Percentiles rank a stretch among this genome's conserved stretches.
phyloP scores from a whole-genome alignment of 2,888 invertebrate species.

The Ormyrus rosae region DNA sequence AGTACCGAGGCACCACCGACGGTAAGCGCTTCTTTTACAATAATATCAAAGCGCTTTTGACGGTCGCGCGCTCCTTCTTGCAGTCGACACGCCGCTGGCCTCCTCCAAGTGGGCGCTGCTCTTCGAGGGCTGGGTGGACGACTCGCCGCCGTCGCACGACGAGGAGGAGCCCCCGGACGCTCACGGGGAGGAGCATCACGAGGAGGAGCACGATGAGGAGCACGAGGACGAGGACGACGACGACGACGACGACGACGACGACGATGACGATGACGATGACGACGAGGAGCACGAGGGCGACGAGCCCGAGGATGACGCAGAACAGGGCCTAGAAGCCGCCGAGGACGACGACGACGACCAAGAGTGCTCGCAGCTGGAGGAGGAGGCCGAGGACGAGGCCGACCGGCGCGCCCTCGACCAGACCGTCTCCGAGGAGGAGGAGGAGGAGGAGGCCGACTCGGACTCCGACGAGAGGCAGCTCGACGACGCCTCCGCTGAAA shows the following conservation, averaged over 20 bases:
- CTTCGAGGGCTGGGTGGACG: constrained; percentile 88
- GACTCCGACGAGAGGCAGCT: constrained; percentile 3
- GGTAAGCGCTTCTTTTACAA: constrained; percentile 77
- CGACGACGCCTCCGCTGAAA: constrained; percentile 24
- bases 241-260: constrained; percentile 69
- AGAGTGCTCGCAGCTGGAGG: constrained; percentile 67
- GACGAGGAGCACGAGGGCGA: constrained; percentile 68
- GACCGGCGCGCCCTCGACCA: background rate
- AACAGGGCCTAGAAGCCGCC: constrained; percentile 70
- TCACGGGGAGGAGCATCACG: constrained; percentile 48
- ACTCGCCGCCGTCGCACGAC: constrained; percentile 75
- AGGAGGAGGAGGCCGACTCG: constrained; percentile 5
- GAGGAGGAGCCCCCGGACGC: constrained; percentile 66
- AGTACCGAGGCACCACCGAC: constrained; percentile 87
- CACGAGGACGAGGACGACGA: constrained; percentile 68
- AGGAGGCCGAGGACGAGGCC: constrained; percentile 57
- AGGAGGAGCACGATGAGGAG: constrained; percentile 72
- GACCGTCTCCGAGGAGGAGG: constrained; percentile 33
- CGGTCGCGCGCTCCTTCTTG: constrained; percentile 17
- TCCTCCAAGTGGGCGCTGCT: constrained; percentile 86
- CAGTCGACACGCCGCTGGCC: constrained; percentile 80
- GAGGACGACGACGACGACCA: constrained; percentile 74
- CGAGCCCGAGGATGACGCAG: constrained; percentile 75
- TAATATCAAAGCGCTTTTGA: constrained; percentile 9
- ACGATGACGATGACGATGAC: constrained; percentile 72